Conservation (phyloP, 2,888 invertebrate species). For the Diadegma fenestrale region DNA sequence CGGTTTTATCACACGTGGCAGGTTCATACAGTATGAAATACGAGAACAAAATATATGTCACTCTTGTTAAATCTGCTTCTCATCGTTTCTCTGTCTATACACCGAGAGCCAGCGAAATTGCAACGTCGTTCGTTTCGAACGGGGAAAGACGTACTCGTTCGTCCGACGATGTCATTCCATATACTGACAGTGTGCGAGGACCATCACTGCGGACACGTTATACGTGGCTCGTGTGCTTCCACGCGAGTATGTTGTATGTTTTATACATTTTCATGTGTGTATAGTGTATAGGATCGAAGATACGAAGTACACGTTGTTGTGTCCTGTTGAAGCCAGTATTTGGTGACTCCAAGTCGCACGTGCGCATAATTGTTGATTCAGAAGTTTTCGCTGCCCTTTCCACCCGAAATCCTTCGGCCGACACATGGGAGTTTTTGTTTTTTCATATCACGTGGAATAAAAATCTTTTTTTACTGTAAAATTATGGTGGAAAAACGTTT, state of each 20-base stretch:
- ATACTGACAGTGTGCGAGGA: constrained; percentile 51
- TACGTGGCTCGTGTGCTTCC: constrained; percentile 1
- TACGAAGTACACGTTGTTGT: constrained; percentile 10
- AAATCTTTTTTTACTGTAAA: too few species aligned
- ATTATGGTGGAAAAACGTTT: too few species aligned
- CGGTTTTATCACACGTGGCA: constrained; percentile 13
- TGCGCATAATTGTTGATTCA: background rate
- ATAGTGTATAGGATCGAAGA: background rate
- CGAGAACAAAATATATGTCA: constrained; percentile 10
- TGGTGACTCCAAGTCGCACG: background rate
- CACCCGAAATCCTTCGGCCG: background rate
- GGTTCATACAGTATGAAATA: constrained; percentile 25
- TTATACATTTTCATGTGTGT: background rate
- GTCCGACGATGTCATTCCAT: constrained; percentile 56
- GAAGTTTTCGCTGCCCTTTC: background rate
- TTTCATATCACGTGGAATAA: too few species aligned
- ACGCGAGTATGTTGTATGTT: constrained; percentile 6
- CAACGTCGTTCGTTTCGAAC: constrained; percentile 2
- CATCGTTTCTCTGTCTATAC: constrained; percentile 9
- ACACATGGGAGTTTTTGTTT: too few species aligned
- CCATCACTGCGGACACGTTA: constrained; percentile 27
- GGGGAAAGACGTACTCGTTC: constrained; percentile 28
- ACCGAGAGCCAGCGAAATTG: background rate
- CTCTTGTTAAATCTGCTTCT: constrained; percentile 4
- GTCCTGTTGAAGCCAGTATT: constrained; percentile 10